A percentile compares a stretch with the other conserved stretches of the same genome.
These are phyloP conservation scores for Anoplius nigerrimus DNA, from an alignment of 2,888 invertebrate species.

Conservation along the genomic window DNA sequence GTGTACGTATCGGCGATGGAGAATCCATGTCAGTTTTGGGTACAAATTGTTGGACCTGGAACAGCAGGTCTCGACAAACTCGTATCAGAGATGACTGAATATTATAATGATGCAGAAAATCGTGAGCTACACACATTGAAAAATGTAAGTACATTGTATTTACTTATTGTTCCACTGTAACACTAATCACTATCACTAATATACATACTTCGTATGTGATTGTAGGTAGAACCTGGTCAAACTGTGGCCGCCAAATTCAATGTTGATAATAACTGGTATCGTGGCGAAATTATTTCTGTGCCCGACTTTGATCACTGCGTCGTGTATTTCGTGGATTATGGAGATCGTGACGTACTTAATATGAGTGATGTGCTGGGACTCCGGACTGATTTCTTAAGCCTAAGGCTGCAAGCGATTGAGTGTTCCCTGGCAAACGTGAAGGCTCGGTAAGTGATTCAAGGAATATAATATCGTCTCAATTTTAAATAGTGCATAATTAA, in stretches of 20 bases:
- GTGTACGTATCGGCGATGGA: constrained; percentile 92
- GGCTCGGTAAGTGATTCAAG: constrained; percentile 77
- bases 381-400: constrained; percentile 83
- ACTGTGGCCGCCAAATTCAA: constrained; percentile 90
- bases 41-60: constrained; percentile 87
- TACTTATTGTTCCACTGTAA: background rate
- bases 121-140: constrained; percentile 77
- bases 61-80: constrained; percentile 87
- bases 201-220: background rate
- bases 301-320: constrained; percentile 80
- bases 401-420: constrained; percentile 91
- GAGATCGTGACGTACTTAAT: constrained; percentile 85
- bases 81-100: constrained; percentile 88
- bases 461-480: constrained; percentile 14
- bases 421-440: constrained; percentile 87
- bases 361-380: constrained; percentile 83
- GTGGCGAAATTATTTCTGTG: constrained; percentile 83
- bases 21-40: constrained; percentile 88
- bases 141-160: constrained; percentile 61
- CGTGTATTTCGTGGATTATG: constrained; percentile 92
- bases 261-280: constrained; percentile 90
- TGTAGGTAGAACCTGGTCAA: constrained; percentile 82
- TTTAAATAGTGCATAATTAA: background rate
- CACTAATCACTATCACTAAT: background rate
- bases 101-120: constrained; percentile 83